phyloP scores from a whole-genome alignment of 2,797 vertebrate genomes.

The Pyrocephalus nanus region DNA sequence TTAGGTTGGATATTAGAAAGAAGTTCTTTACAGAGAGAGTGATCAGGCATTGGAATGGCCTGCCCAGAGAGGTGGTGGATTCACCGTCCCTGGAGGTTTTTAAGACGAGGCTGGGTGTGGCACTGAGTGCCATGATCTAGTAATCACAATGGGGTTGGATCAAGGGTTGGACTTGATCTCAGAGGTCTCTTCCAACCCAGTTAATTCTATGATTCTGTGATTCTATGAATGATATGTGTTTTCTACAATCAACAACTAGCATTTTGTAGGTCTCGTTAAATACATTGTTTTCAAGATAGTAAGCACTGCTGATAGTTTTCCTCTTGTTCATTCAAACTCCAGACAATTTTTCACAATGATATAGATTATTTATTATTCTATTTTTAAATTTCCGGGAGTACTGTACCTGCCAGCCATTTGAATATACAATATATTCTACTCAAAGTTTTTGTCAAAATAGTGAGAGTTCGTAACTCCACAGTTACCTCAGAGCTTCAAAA shows the following conservation, averaged over 20 bases:
- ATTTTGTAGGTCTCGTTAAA: constrained; percentile 50
- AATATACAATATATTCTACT: background rate
- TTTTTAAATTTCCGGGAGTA: background rate
- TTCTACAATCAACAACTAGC: constrained; percentile 25
- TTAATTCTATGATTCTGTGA: too few relatives aligned
- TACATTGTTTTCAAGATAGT: constrained; percentile 39
- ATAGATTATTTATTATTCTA: background rate
- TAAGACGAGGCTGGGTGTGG: too few relatives aligned
- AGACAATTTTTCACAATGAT: constrained; percentile 27
- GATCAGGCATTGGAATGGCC: too few relatives aligned
- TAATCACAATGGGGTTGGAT: too few relatives aligned
- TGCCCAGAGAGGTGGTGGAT: too few relatives aligned
- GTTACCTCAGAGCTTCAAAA: background rate
- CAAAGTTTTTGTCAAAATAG: background rate
- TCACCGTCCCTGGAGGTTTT: too few relatives aligned
- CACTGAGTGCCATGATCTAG: too few relatives aligned
- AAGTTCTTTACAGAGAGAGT: too few relatives aligned
- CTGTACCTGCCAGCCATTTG: background rate
- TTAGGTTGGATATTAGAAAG: too few relatives aligned
- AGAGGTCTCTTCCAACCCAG: too few relatives aligned
- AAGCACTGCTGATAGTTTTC: background rate
- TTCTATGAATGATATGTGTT: background rate
- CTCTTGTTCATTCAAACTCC: constrained; percentile 1
- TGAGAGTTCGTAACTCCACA: background rate
- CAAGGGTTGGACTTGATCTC: too few relatives aligned